Base-by-base conservation (phyloP, 2,113 vertebrate species). In the Anarhynchus alexandrinus region DNA sequence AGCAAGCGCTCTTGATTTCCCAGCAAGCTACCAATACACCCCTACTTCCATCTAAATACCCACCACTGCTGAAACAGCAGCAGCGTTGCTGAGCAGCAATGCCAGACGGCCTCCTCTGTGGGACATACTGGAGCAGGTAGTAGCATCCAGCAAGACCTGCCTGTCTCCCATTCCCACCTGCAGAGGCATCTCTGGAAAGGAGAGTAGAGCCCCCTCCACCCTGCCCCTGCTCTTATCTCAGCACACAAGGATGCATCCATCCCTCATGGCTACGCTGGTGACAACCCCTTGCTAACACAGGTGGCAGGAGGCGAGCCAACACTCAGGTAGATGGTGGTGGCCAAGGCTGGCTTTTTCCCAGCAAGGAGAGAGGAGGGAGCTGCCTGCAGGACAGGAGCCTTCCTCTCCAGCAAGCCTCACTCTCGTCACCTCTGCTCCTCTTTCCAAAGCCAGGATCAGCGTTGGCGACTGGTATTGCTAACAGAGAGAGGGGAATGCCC, bases 381-480 rank as follows among this genome's bases (percentile, higher is more conserved):
- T 94, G 84, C 82, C 81, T 34, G 57, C 42, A 38, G 77, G 84
- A 57, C 38, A 52, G 87, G 40, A 95, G 58, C 62, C 79, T 82
- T 88, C 85, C 92, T 72, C 90, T 66, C 86, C 54, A 57, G n/a
- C 83, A 93, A 84, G 90, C 69, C 88, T 84, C 34, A 34, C 51
- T 90, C 76, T 86, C 7, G 2, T 77, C 72, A 77, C 43, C 78
- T 85, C 78, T 67, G 67, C 86, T 77, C 72, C 78, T 65, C 18
- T 51, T 88, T 38, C 40, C 45, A 72, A 74, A 73, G 93, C 78
- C 58, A 45, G 79, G 62, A 52, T 49, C 0, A 4, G 30, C 29
- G 52, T 12, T 55, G 90, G 88, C 21, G 11, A 52, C 81, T 25
- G 73, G 65, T 94, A 94, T 86, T 93, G 97, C 97, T 95, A 45